Percentiles rank a stretch among this genome's conserved stretches.
These are phyloP conservation scores for Triplophysa rosa DNA, from an alignment of 2,113 vertebrate species.

Conservation along the genomic window DNA sequence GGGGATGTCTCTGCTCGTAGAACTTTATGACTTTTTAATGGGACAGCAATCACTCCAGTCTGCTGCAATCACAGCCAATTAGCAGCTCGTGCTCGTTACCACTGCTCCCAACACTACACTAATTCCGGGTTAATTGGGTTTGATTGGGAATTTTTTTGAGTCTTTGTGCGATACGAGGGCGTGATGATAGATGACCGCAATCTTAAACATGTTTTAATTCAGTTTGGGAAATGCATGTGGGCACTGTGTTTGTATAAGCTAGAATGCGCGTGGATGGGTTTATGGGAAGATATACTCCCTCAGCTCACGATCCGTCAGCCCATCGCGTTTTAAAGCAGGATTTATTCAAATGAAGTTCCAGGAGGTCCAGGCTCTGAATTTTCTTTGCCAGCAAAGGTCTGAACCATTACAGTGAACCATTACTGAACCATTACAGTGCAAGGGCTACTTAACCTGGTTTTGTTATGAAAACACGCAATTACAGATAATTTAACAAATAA, in stretches of 20 bases:
- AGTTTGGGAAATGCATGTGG: conserved; percentile 44
- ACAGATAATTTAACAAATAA: no score
- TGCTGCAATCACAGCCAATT: conserved; percentile 62
- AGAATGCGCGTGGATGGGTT: not conserved
- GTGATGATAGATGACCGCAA: conserved; percentile 49
- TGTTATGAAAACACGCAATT: no score
- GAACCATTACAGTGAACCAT: not conserved
- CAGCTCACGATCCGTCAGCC: not conserved
- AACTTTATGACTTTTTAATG: conserved; percentile 82
- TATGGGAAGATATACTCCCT: conserved; percentile 1
- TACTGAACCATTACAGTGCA: no score
- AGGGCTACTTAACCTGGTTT: no score
- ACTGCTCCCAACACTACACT: conserved; percentile 66
- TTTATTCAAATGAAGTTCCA: not conserved
- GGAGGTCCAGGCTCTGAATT: not conserved
- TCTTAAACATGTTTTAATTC: conserved; percentile 53
- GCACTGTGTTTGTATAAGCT: conserved; percentile 13
- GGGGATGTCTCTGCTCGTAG: conserved; percentile 71
- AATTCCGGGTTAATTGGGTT: conserved; percentile 80
- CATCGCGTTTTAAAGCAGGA: not conserved
- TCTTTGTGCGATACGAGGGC: conserved; percentile 55
- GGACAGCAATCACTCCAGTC: conserved; percentile 73
- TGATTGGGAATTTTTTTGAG: conserved; percentile 70
- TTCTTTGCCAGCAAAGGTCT: not conserved
- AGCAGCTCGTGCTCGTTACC: conserved; percentile 54